These are phyloP conservation scores for Platyura marginata DNA, from an alignment of 1,140 invertebrate species.

Conservation along the genomic window DNA sequence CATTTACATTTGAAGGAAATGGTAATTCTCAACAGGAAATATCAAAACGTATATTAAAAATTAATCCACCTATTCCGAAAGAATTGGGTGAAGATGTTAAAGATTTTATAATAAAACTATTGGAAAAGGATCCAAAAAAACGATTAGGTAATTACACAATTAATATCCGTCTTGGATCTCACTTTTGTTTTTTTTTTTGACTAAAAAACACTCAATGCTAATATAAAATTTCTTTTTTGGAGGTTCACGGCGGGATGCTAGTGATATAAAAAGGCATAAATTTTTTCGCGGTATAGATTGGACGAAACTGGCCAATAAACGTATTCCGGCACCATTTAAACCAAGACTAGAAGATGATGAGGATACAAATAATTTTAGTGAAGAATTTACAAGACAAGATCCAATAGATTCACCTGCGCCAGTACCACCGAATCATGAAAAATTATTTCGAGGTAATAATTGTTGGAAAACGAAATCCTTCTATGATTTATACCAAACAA, in stretches of 20 bases:
- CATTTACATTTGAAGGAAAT: conserved; percentile 90
- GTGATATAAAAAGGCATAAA: conserved; percentile 67
- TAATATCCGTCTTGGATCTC: not conserved
- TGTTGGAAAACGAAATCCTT: too few species aligned
- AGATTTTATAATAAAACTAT: conserved; percentile 47
- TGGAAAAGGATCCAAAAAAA: conserved; percentile 75
- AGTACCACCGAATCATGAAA: conserved; percentile 65
- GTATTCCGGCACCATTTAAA: conserved; percentile 62
- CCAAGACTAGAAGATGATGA: conserved; percentile 63
- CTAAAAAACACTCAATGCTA: too few species aligned
- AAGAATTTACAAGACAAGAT: conserved; percentile 84
- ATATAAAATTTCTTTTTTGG: too few species aligned
- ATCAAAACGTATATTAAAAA: conserved; percentile 72
- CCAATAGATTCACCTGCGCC: conserved; percentile 81
- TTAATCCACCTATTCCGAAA: conserved; percentile 69
- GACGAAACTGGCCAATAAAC: conserved; percentile 50
- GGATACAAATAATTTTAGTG: conserved; percentile 90
- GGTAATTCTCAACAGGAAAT: conserved; percentile 87
- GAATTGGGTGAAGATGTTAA: conserved; percentile 35
- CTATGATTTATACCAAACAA: too few species aligned
- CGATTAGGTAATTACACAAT: conserved; percentile 40
- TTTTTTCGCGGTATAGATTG: conserved; percentile 72
- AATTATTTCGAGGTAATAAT: conserved; percentile 75
- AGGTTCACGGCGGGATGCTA: conserved; percentile 53
- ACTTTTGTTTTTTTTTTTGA: not conserved